phyloP scores from a whole-genome alignment of 2,888 invertebrate genomes.

The Noctuana brunneofusca region DNA sequence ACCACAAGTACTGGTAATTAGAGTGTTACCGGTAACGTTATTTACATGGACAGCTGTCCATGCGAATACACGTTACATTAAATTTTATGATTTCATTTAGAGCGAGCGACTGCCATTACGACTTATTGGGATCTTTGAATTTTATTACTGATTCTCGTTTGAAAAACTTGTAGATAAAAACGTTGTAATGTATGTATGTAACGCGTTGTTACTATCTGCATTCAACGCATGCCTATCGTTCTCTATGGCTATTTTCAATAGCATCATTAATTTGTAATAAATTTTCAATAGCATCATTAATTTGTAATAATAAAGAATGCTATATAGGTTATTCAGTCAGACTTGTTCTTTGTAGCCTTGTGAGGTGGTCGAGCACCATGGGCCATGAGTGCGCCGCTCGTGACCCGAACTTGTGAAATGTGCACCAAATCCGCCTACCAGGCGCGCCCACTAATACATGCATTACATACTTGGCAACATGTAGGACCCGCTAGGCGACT shows the following conservation, averaged over 20 bases:
- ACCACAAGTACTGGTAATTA: not conserved
- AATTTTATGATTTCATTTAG: constrained; percentile 38
- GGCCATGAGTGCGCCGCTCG: constrained; percentile 38
- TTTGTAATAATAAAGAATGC: not conserved
- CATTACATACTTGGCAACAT: constrained; percentile 36
- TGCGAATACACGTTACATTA: constrained; percentile 30
- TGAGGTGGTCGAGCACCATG: constrained; percentile 31
- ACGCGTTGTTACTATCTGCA: constrained; percentile 11
- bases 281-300: not conserved
- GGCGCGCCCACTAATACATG: constrained; percentile 42
- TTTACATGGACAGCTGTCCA: constrained; percentile 20
- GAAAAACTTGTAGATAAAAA: constrained; percentile 9
- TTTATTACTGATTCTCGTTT: constrained; percentile 16
- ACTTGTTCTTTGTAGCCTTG: constrained; percentile 40
- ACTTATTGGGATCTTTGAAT: constrained; percentile 16
- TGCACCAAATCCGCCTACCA: constrained; percentile 47
- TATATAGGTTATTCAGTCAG: constrained; percentile 42
- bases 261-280: not conserved
- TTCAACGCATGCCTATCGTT: constrained; percentile 11
- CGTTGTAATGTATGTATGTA: constrained; percentile 7
- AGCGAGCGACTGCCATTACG: constrained; percentile 1
- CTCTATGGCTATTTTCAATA: not conserved
- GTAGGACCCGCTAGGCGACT: constrained; percentile 16
- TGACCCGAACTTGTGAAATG: constrained; percentile 47
- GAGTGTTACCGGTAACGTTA: constrained; percentile 4